Evolutionary conservation across 2,888 invertebrate species (phyloP), one percentile per base, ranked within the genome.

Genomic region (Tenthredo notha): DNA sequence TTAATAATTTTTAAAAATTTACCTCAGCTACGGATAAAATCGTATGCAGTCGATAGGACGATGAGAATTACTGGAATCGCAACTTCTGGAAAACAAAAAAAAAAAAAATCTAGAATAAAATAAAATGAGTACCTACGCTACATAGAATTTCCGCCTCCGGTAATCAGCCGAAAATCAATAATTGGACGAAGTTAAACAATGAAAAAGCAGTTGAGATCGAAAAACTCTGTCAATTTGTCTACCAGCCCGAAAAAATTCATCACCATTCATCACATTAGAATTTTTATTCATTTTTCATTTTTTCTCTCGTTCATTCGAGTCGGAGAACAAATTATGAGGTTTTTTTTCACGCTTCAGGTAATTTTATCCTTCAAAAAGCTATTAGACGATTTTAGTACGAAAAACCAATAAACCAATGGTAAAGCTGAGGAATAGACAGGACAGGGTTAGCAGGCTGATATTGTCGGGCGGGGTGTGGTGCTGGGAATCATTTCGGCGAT

Each of bases 361-460:
- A 37, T 72, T 2, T 25, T 61, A 12, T 21, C 25, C 10, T 61
- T 12, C 1, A 12, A 61, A 25, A 12, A 25, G 61, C 61, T 25
- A 25, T 61, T 7, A 25, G 10, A 61, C 9, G 9, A 25, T 61
- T 61, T 25, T 12, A 25, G 12, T 25, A 61, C 25, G 2, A 2
- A 12, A 12, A 61, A 12, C 12, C 2, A 61, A 21, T 25, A 2
- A 25, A 12, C 10, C 9, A 25, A 25, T 12, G 12, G 25, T 12
- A 61, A 15, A 7, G 40, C 21, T 54, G 43, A 67, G 29, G 75
- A 84, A 74, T 7, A 37, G 88, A 89, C 58, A 92, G 91, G 90
- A 83, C 92, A 92, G 92, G 92, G 93, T 93, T 93, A 93, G 91
- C 93, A 93, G 93, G 93, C 93, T 93, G 93, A 93, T 93, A 90